Base-by-base conservation (phyloP, 2,888 invertebrate species). In the Plagodis pulveraria region DNA sequence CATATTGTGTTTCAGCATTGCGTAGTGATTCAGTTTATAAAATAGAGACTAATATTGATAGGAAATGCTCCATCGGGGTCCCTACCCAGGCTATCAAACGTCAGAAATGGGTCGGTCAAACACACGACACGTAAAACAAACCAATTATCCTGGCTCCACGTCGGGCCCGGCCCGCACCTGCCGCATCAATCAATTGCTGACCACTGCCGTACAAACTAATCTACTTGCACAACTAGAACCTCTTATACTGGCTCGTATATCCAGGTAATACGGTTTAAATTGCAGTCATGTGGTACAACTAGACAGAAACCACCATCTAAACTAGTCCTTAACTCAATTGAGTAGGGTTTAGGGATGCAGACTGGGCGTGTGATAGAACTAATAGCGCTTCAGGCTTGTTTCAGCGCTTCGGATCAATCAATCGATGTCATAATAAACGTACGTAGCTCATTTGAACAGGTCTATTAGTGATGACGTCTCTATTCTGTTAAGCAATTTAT, bases 71-170 rank as follows among this genome's bases (percentile, higher is more conserved):
- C 34, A 11, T 32, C 41, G 9, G 6, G 38, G 33, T 32, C 38
- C 9, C 9, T 34, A 46, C 42, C 58, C 45, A 60, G 56, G 46
- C 57, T 55, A 57, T 61, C 12, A 60, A 56, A 50, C 47, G 49
- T 35, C 55, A 54, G 44, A 62, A 65, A 65, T 66, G 52, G 64
- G 64, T 65, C 63, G 69, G 56, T 55, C 62, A 51, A 69, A 66
- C 65, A 56, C 56, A 59, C 51, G 55, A 51, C 58, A 65, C 65
- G 63, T 59, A 64, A 63, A 65, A 62, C 69, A 67, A 67, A 69
- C 67, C 64, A 69, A 69, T 69, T 66, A 69, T 60, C 65, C 57
- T 57, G 48, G 54, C 56, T 54, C 62, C 57, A 53, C 50, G 52
- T 49, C 52, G 50, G 51, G 52, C 58, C 49, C 50, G 45, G 60